phyloP scores from a whole-genome alignment of 2,113 vertebrate species.

The Eonycteris spelaea region DNA sequence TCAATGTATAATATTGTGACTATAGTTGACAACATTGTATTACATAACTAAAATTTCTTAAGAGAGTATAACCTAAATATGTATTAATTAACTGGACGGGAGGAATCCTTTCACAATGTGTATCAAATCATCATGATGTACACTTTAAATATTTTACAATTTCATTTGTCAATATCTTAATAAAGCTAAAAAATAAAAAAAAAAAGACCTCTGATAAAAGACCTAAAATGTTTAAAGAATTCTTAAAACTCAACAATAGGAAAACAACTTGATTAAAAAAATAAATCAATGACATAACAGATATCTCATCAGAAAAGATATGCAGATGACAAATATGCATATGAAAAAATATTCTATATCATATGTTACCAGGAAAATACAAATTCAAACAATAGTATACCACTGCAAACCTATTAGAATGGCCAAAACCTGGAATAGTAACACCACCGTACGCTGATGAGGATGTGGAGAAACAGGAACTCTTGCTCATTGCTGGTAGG shows the following conservation, averaged over 20 bases:
- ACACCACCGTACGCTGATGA: not conserved
- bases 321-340: not conserved
- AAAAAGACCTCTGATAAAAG: not conserved
- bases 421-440: not conserved
- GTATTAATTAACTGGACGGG: not conserved
- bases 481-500: not conserved
- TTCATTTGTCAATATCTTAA: not conserved
- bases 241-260: not conserved
- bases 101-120: not conserved
- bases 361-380: not conserved
- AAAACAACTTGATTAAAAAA: not conserved
- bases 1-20: not conserved
- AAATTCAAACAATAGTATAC: not conserved
- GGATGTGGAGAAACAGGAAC: not conserved
- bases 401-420: not conserved
- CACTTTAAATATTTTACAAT: not conserved
- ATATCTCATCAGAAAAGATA: not conserved
- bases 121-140: not conserved
- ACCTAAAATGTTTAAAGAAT: not conserved
- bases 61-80: not conserved
- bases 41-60: not conserved
- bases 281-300: not conserved
- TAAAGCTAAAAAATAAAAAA: not conserved
- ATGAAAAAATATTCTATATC: not conserved
- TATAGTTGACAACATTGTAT: not conserved